phyloP scores from a whole-genome alignment of 1,140 invertebrate genomes.

The Drosophila arizonae region DNA sequence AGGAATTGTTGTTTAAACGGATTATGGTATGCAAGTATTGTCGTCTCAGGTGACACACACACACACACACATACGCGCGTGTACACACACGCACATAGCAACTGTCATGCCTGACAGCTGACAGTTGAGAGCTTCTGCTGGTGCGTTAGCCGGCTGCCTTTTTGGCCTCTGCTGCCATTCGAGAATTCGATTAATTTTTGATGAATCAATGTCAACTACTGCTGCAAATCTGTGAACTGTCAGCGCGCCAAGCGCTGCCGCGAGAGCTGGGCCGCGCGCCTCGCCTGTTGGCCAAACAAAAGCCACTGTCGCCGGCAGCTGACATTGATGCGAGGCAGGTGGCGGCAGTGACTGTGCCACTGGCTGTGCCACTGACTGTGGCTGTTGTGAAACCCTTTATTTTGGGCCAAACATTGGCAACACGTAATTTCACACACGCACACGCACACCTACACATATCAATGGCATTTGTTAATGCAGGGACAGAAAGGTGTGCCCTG shows the following conservation, averaged over 20 bases:
- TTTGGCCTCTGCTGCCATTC: constrained; percentile 4
- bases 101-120: constrained; percentile 54
- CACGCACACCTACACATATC: constrained; percentile 35
- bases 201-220: constrained; percentile 80
- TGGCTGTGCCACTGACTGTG: neutral
- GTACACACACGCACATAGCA: neutral
- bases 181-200: constrained; percentile 80
- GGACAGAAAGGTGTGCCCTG: constrained; percentile 28
- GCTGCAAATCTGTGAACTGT: constrained; percentile 75
- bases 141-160: constrained; percentile 12
- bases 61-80: neutral
- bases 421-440: constrained; percentile 55
- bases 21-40: constrained; percentile 47
- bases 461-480: constrained; percentile 52
- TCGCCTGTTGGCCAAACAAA: constrained; percentile 49
- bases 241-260: constrained; percentile 33
- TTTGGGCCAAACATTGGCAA: constrained; percentile 18
- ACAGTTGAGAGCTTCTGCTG: constrained; percentile 44
- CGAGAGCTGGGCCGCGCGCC: constrained; percentile 2
- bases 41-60: constrained; percentile 25
- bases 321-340: constrained; percentile 21
- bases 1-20: constrained; percentile 67
- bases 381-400: constrained; percentile 20
- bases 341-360: neutral
- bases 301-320: constrained; percentile 46